Conservation (phyloP, 2,113 vertebrate genomes). For the Geococcyx californianus region DNA sequence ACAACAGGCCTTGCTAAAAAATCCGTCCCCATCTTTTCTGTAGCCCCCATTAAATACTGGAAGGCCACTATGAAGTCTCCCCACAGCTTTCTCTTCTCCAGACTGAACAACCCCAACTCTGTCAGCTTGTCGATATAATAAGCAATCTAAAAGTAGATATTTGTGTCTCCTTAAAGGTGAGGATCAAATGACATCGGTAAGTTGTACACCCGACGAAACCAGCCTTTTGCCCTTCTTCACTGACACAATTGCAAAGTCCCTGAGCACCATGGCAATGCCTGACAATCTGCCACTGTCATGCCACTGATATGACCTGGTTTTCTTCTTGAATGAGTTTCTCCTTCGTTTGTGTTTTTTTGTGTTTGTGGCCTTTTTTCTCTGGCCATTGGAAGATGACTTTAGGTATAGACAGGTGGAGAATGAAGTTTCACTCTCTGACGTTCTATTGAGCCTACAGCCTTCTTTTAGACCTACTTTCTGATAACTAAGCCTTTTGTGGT, state of each 20-base stretch:
- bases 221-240: background rate
- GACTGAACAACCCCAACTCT: too few species aligned
- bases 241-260: accelerated
- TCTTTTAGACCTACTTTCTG: background rate
- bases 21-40: too few species aligned
- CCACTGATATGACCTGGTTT: background rate
- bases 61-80: too few species aligned
- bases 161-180: background rate
- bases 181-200: background rate
- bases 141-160: background rate
- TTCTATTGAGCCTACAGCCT: background rate
- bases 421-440: background rate
- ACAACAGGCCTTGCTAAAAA: too few species aligned
- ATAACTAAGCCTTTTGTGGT: background rate
- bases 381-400: background rate
- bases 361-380: background rate
- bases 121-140: too few species aligned
- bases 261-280: accelerated
- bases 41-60: too few species aligned
- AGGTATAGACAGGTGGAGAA: background rate
- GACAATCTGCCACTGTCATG: background rate
- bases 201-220: background rate
- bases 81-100: too few species aligned
- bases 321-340: background rate
- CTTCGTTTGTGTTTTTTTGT: background rate